phyloP scores from a whole-genome alignment of 2,888 invertebrate species.

The Diadromus collaris region DNA sequence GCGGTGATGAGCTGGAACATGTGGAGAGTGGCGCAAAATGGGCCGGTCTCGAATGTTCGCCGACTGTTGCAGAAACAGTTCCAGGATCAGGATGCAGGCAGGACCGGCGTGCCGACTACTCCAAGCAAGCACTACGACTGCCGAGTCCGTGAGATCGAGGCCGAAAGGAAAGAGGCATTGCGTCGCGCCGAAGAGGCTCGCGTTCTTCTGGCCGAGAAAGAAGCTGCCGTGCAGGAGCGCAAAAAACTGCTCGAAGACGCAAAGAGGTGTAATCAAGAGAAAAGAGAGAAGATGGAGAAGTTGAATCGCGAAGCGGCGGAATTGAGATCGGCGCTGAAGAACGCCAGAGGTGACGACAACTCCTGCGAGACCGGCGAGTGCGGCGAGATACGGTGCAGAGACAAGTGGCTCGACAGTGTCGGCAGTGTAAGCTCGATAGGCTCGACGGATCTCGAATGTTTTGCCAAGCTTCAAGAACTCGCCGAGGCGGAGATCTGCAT shows the following conservation, averaged over 20 bases:
- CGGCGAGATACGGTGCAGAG: constrained; percentile 65
- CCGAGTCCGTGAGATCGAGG: constrained; percentile 72
- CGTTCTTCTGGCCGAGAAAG: constrained; percentile 65
- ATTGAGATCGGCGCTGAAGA: constrained; percentile 56
- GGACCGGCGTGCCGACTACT: constrained; percentile 48
- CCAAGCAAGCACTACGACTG: constrained; percentile 73
- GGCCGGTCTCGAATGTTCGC: constrained; percentile 58
- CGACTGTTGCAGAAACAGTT: constrained; percentile 70
- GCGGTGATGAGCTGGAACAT: constrained; percentile 84
- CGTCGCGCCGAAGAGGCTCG: constrained; percentile 71
- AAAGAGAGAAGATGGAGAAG: constrained; percentile 63
- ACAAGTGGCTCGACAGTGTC: constrained; percentile 60
- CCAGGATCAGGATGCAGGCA: constrained; percentile 31
- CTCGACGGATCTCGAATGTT: constrained; percentile 78
- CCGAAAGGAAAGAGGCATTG: constrained; percentile 71
- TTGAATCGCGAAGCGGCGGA: constrained; percentile 66
- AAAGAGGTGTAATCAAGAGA: constrained; percentile 66
- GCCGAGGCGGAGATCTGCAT: constrained; percentile 83
- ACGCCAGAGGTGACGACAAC: constrained; percentile 54
- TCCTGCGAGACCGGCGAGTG: constrained; percentile 64
- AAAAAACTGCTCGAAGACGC: constrained; percentile 68
- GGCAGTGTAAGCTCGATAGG: constrained; percentile 71
- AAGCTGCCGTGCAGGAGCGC: constrained; percentile 63
- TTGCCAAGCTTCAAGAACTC: constrained; percentile 81
- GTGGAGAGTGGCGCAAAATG: constrained; percentile 77